Percentiles rank a stretch among this genome's conserved stretches.
Evolutionary conservation across 1,140 invertebrate genomes (phyloP).

Genomic region (Aphelenchoides avenae): DNA sequence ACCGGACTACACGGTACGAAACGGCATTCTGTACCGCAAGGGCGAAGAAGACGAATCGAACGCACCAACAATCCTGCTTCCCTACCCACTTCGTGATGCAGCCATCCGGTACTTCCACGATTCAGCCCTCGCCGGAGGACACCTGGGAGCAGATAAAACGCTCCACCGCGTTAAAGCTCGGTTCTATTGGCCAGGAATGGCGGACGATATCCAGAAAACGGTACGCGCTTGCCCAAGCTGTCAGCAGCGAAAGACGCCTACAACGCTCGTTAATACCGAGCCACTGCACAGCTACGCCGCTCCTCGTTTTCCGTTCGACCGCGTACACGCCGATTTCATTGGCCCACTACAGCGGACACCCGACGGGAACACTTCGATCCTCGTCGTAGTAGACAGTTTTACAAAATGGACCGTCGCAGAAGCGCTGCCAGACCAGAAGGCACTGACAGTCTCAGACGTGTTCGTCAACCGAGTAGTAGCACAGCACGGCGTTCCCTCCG

Average conservation of each 20-base stretch:
- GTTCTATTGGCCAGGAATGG: constrained; percentile 8
- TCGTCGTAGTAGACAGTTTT: constrained; percentile 13
- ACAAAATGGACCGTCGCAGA: constrained; percentile 5
- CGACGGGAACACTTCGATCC: too few relatives aligned
- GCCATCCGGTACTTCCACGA: constrained; percentile 8
- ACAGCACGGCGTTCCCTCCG: background rate
- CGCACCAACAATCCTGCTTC: too few relatives aligned
- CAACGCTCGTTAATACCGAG: too few relatives aligned
- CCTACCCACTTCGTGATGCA: too few relatives aligned
- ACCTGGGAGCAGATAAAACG: constrained; percentile 5
- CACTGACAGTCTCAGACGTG: background rate
- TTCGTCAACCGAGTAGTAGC: constrained; percentile 7
- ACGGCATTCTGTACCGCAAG: constrained; percentile 7
- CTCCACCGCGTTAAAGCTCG: constrained; percentile 7
- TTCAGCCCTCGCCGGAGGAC: background rate
- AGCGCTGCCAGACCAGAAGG: constrained; percentile 3
- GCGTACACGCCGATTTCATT: too few relatives aligned
- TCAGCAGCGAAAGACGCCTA: constrained; percentile 9
- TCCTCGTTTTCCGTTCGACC: too few relatives aligned
- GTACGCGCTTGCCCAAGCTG: background rate
- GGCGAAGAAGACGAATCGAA: too few relatives aligned
- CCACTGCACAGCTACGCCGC: too few relatives aligned
- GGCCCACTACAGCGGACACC: too few relatives aligned
- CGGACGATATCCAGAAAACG: background rate
- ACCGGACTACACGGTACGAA: constrained; percentile 6